Evolutionary conservation across 2,888 invertebrate genomes (phyloP).

Genomic region (Orchesella flavescens): DNA sequence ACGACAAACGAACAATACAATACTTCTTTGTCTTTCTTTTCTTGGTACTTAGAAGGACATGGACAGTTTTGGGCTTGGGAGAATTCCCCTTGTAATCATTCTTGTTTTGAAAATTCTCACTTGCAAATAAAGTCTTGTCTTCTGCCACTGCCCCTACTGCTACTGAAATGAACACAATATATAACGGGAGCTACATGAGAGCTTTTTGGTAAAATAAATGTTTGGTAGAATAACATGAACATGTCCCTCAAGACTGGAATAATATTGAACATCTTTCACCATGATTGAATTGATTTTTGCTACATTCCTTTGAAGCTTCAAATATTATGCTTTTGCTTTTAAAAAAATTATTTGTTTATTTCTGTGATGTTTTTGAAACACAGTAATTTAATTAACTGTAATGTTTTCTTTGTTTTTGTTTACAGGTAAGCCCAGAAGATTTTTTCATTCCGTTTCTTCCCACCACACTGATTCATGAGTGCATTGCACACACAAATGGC

Average conservation of each 20-base stretch:
- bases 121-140: background rate
- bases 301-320: no score
- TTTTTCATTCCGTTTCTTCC: background rate
- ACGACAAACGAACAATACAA: no score
- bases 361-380: no score
- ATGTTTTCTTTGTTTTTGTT: slow-evolving; percentile 12
- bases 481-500: background rate
- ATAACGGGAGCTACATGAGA: background rate
- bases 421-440: slow-evolving; percentile 28
- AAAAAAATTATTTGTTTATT: no score
- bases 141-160: slow-evolving; percentile 20
- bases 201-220: background rate
- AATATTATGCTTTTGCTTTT: no score
- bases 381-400: no score
- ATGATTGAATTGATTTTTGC: no score
- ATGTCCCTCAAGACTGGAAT: no score
- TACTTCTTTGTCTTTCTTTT: no score
- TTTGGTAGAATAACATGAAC: no score
- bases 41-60: background rate
- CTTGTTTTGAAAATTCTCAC: slow-evolving; percentile 8
- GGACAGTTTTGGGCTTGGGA: slow-evolving; percentile 39
- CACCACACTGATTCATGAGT: no score
- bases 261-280: no score
- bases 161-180: background rate
- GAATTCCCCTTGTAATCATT: slow-evolving; percentile 43